Evolutionary conservation across 2,113 vertebrate species (phyloP).

Genomic region (Pseudopipra pipra): DNA sequence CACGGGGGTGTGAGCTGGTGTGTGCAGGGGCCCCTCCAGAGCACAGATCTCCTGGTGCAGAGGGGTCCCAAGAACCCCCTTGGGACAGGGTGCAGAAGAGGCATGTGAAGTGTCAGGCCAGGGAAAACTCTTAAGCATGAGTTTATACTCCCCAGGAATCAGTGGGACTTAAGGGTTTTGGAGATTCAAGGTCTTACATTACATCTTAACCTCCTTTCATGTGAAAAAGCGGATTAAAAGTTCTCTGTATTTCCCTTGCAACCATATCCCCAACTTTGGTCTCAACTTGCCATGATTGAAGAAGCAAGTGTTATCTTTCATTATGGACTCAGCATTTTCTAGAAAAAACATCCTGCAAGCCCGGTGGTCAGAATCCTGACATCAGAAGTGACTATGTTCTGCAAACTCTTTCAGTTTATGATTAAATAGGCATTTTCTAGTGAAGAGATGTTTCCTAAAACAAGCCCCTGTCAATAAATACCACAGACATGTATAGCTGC

Average conservation of each 20-base stretch:
- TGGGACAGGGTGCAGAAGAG: not conserved
- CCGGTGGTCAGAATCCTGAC: not conserved
- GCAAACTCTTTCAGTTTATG: not conserved
- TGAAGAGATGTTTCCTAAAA: constrained; percentile 6
- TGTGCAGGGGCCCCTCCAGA: not conserved
- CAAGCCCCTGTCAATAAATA: constrained; percentile 6
- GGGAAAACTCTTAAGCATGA: not conserved
- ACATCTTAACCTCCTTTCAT: not conserved
- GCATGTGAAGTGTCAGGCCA: not conserved
- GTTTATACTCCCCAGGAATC: not conserved
- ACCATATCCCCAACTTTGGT: not conserved
- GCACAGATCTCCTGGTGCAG: not conserved
- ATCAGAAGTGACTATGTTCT: not conserved
- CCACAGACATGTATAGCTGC: constrained; percentile 11
- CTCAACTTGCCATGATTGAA: not conserved
- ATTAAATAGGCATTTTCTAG: not conserved
- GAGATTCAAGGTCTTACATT: not conserved
- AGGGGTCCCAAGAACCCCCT: rapidly evolving
- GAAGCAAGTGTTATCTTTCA: not conserved
- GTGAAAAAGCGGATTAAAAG: not conserved
- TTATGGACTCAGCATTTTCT: not conserved
- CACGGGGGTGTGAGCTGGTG: rapidly evolving
- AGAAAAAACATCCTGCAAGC: not conserved
- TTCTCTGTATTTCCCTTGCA: not conserved
- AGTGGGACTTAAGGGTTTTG: not conserved